Base-by-base conservation (phyloP, 2,113 vertebrate species). In the Oxygymnocypris stewartii region DNA sequence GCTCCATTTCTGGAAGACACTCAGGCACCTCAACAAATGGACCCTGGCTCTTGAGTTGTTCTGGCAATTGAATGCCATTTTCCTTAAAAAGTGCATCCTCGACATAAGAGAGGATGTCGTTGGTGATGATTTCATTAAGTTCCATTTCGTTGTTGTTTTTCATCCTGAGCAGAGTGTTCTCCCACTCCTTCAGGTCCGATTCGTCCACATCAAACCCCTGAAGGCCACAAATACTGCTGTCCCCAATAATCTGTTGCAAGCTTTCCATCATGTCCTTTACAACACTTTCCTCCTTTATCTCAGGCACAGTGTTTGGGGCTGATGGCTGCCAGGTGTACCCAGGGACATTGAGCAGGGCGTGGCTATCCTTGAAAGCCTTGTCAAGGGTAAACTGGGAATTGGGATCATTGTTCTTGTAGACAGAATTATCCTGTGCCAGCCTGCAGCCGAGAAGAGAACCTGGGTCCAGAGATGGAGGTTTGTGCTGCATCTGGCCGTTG, bases 371-470 rank as follows among this genome's bases (percentile, higher is more conserved):
- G 88, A 95, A 95, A 16, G 93, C 88, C 88, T 92, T 90, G 25
- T 95, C 92, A 85, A 95, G 16, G 31, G 92, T 90, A 4, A 93
- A 79, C 35, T 94, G 92, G 49, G 88, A 87, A 57, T 84, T 0
- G 0, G 67, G 1, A 10, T 91, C 93, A 23, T 63, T 1, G 0
- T 44, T 74, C 14, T 89, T 61, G 79, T 94, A 96, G 20, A 88
- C 7, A 0, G 85, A 75, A 1, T 93, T 86, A 14, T 95, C 94
- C 87, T 96, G 96, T 12, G 85, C 93, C 85, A 95, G 89, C 92
- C 95, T 91, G 87, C 91, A 93, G 85, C 93, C 96, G 25, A 96
- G 88, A 65, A 96, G 31, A 1, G 94, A 96, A 57, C 35, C 69
- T 1, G 94, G 94, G 8, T 86, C 20, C 63, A 91, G 59, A 0